Conservation (phyloP, 2,113 vertebrate genomes). For the Emydocephalus ijimae region DNA sequence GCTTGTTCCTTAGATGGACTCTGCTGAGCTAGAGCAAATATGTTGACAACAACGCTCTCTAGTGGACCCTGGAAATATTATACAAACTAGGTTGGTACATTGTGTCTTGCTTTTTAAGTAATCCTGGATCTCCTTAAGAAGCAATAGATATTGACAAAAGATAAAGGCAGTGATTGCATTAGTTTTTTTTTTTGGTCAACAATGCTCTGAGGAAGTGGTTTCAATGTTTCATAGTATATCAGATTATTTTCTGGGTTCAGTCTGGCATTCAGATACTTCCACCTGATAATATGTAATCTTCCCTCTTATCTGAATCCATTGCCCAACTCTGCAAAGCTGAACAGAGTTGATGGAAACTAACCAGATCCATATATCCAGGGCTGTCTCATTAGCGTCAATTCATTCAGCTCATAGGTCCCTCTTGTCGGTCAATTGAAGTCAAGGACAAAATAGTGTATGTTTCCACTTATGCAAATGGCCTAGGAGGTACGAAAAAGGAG, state of each 20-base stretch:
- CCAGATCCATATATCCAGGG: background rate
- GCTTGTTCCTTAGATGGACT: background rate
- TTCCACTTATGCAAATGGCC: background rate
- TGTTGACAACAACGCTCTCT: background rate
- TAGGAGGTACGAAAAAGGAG: background rate
- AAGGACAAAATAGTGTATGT: fast-evolving
- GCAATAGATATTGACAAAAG: background rate
- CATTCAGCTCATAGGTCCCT: fast-evolving
- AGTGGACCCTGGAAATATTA: background rate
- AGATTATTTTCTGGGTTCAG: fast-evolving
- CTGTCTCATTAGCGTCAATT: background rate
- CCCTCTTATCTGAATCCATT: fast-evolving
- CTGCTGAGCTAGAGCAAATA: background rate
- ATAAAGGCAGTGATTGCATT: background rate
- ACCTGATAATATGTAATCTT: background rate
- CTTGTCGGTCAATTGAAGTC: background rate
- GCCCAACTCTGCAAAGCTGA: constrained; percentile 4
- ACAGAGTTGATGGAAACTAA: background rate
- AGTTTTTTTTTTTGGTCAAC: constrained; percentile 28
- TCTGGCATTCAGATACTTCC: background rate
- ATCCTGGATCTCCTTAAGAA: background rate
- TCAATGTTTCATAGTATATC: background rate
- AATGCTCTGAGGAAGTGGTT: background rate
- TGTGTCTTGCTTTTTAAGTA: background rate
- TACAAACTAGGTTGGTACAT: background rate